phyloP scores from a whole-genome alignment of 2,888 invertebrate species.

The Plebejus anna region DNA sequence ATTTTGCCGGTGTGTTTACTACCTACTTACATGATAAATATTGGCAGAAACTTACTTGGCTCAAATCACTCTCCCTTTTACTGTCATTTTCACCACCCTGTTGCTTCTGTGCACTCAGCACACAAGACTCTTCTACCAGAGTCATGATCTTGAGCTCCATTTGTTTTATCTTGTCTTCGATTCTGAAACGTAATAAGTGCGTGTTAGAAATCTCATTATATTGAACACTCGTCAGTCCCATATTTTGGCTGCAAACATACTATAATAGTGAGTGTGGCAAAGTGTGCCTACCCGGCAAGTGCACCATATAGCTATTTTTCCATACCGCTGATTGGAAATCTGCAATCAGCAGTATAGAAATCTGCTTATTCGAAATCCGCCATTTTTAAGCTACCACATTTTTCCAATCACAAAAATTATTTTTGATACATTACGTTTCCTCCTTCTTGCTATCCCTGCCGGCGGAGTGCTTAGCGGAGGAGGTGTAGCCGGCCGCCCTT shows the following conservation, averaged over 20 bases:
- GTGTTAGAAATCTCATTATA: background rate
- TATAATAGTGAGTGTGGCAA: too few relatives aligned
- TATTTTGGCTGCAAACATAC: background rate
- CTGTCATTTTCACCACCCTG: slow-evolving; percentile 53
- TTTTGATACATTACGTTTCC: slow-evolving; percentile 81
- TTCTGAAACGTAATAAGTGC: slow-evolving; percentile 72
- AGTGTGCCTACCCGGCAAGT: too few relatives aligned
- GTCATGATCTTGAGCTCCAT: slow-evolving; percentile 94
- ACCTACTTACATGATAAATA: background rate
- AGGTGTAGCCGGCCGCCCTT: slow-evolving; percentile 96
- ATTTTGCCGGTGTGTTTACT: too few relatives aligned
- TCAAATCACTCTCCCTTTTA: slow-evolving; percentile 59
- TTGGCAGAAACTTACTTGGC: slow-evolving; percentile 49
- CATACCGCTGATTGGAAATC: too few relatives aligned
- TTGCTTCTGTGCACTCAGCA: slow-evolving; percentile 60
- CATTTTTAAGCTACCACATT: too few relatives aligned
- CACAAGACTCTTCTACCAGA: slow-evolving; percentile 93
- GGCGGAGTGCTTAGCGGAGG: slow-evolving; percentile 90
- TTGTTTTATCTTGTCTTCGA: slow-evolving; percentile 94
- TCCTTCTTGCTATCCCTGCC: slow-evolving; percentile 86
- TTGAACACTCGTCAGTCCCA: background rate
- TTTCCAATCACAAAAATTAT: too few relatives aligned
- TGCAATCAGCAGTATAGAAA: too few relatives aligned
- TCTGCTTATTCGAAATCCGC: too few relatives aligned
- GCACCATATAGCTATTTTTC: too few relatives aligned